phyloP scores from a whole-genome alignment of 2,113 vertebrate genomes.

The Uropsilus gracilis region DNA sequence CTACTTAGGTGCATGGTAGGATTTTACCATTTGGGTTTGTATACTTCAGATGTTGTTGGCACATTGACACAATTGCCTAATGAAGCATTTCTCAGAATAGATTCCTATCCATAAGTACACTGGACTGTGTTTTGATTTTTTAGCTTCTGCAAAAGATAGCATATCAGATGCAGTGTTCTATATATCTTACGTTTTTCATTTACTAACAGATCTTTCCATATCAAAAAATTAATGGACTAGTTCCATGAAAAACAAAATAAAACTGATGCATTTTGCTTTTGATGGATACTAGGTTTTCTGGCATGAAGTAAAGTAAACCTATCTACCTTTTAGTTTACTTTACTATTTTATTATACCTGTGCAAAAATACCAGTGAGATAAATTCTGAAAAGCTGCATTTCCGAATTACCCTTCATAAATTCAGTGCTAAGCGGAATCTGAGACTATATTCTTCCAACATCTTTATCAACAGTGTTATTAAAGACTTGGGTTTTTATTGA shows the following conservation, averaged over 20 bases:
- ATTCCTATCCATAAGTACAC: background rate
- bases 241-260: background rate
- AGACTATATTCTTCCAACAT: background rate
- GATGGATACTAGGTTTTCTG: background rate
- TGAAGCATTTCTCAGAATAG: background rate
- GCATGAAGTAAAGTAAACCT: conserved; percentile 6
- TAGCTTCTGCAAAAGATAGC: background rate
- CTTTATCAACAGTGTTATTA: conserved; percentile 37
- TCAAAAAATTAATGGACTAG: background rate
- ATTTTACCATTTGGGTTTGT: background rate
- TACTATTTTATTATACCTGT: background rate
- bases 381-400: conserved; percentile 24
- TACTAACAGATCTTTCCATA: background rate
- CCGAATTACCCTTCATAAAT: background rate
- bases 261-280: conserved; percentile 8
- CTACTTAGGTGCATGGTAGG: background rate
- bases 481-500: conserved; percentile 35
- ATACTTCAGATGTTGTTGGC: background rate
- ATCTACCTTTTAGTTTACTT: too few relatives aligned
- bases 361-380: conserved; percentile 8
- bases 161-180: background rate
- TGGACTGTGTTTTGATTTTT: background rate
- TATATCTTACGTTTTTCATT: conserved; percentile 36
- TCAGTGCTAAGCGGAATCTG: conserved; percentile 11
- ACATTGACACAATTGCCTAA: background rate